Conservation (phyloP, 2,113 vertebrate species). For the Gallinago media region DNA sequence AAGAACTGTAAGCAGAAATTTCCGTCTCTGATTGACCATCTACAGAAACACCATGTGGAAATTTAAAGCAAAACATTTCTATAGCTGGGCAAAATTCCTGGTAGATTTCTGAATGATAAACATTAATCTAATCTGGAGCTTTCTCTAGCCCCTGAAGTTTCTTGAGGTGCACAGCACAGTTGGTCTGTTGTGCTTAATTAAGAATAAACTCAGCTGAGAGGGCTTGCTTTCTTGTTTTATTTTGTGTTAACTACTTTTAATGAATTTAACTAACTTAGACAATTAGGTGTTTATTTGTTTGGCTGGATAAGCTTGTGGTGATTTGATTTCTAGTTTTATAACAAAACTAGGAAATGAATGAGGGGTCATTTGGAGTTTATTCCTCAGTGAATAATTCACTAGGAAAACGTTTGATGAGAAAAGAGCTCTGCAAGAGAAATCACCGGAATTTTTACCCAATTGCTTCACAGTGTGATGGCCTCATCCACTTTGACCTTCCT, state of each 20-base stretch:
- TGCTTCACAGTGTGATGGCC: background rate
- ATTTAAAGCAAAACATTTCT: background rate
- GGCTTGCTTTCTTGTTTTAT: background rate
- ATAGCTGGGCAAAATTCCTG: background rate
- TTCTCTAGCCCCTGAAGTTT: background rate
- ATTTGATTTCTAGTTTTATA: background rate
- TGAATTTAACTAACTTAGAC: background rate
- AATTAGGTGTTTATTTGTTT: background rate
- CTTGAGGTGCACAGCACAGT: background rate
- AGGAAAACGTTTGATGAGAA: background rate
- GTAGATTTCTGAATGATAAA: background rate
- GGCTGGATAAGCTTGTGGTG: background rate
- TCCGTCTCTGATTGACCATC: background rate
- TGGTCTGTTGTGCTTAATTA: background rate
- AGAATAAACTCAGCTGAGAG: background rate
- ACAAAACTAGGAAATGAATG: background rate
- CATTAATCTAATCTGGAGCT: background rate
- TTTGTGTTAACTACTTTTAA: background rate
- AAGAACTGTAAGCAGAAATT: background rate
- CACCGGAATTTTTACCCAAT: background rate
- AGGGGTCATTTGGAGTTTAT: background rate
- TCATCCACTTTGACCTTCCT: background rate
- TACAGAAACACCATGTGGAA: background rate
- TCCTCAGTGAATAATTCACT: background rate
- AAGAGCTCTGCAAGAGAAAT: background rate